Base-by-base conservation (phyloP, 2,113 vertebrate species). In the Entosphenus tridentatus region DNA sequence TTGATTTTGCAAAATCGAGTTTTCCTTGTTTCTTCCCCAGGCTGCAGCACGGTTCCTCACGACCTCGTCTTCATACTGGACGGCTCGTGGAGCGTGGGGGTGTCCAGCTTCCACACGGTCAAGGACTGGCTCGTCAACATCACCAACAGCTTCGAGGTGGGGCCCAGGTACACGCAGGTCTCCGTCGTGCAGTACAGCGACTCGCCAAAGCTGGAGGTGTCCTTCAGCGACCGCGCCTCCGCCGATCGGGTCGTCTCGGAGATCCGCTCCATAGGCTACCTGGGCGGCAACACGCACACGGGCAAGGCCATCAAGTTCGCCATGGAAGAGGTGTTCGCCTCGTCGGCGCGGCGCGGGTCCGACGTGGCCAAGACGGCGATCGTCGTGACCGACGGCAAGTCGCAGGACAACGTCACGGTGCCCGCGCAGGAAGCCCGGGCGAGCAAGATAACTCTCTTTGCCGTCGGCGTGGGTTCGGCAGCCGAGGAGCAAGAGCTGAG, bases 21-120 rank as follows among this genome's bases (percentile, higher is more conserved):
- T 69, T 72, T 71, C 73, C 57, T 68, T 72, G 68, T 68, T 72
- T 75, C 72, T 84, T 58, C 73, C 74, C 74, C 72, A 84, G 92
- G 92, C 80, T 97, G 92, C 76, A 86, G 89, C 77, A 97, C 92
- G 12, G 90, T 89, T 67, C 86, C 86, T 0, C 85, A 85, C 9
- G 92, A 97, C 76, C 80, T 97, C 76, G 92, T 95, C 73, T 96
- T 95, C 77, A 95, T 97, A 74, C 78, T 97, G 74, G 92, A 97
- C 1, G 90, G 92, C 58, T 97, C 92, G 13, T 97, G 89, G 75
- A 97, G 92, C 72, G 89, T 97, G 73, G 86, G 84, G 59, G 89
- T 92, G 75, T 82, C 89, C 77, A 95, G 86, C 76, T 97, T 97
- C 80, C 88, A 96, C 80, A 85, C 95, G 75, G 86, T 97, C 12